These are phyloP conservation scores for Cricetomys ansorgei DNA, from an alignment of 2,113 vertebrate species.

Conservation along the genomic window DNA sequence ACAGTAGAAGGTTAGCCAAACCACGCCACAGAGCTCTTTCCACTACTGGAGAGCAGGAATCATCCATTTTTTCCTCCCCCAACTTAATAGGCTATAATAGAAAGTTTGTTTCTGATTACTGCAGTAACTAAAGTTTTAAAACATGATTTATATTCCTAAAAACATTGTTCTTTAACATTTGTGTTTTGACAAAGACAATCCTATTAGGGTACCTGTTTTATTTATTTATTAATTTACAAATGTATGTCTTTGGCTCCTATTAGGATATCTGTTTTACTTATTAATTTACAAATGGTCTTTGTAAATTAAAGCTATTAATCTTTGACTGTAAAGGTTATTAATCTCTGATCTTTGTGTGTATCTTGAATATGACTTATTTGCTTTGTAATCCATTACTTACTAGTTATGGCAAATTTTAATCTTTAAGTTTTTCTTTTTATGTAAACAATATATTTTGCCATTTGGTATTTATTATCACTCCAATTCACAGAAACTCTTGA, in stretches of 20 bases:
- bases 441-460: not conserved
- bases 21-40: not conserved
- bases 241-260: not conserved
- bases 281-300: not conserved
- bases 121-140: not conserved
- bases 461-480: not conserved
- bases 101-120: not conserved
- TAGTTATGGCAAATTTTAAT: not conserved
- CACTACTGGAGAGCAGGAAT: not conserved
- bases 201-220: conserved; percentile 1
- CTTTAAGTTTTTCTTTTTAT: not conserved
- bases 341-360: not conserved
- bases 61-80: not conserved
- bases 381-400: conserved; percentile 6
- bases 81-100: not conserved
- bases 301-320: not conserved
- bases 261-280: conserved; percentile 14
- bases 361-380: not conserved
- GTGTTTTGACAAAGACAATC: not conserved
- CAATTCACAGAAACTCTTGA: not conserved
- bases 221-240: not conserved
- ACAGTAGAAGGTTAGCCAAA: not conserved
- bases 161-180: not conserved
- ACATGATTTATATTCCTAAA: not conserved
- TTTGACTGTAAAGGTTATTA: not conserved